Conservation (phyloP, 2,888 invertebrate species). For the Euproctis similis region DNA sequence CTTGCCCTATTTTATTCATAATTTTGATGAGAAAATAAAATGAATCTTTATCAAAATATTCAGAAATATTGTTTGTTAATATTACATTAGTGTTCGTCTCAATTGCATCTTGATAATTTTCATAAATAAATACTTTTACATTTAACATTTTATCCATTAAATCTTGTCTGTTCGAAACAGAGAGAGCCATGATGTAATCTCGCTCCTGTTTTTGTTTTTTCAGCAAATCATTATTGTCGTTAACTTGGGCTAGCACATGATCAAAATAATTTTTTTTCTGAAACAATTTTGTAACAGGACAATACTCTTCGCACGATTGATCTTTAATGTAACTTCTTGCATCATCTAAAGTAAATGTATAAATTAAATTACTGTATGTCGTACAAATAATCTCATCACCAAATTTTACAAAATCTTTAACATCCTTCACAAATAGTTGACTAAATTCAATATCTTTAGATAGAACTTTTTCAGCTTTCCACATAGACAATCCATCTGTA, state of each 20-base stretch:
- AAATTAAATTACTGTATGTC: constrained; percentile 46
- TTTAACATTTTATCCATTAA: constrained; percentile 41
- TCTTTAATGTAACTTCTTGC: constrained; percentile 28
- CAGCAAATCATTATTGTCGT: constrained; percentile 35
- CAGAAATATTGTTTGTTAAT: constrained; percentile 37
- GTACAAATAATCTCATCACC: constrained; percentile 48
- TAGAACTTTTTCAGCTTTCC: constrained; percentile 43
- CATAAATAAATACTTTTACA: constrained; percentile 34
- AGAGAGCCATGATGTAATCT: constrained; percentile 43
- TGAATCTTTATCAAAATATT: constrained; percentile 39
- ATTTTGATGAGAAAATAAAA: constrained; percentile 42
- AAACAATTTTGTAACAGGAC: constrained; percentile 37
- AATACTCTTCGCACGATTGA: constrained; percentile 28
- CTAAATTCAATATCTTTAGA: constrained; percentile 30
- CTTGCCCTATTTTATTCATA: constrained; percentile 26
- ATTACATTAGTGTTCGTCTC: constrained; percentile 28
- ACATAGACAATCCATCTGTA: constrained; percentile 50
- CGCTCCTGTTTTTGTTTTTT: constrained; percentile 39
- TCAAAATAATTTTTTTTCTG: constrained; percentile 41
- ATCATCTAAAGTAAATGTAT: constrained; percentile 39
- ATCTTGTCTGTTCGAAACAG: constrained; percentile 50
- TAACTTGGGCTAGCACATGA: constrained; percentile 38
- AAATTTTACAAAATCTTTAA: constrained; percentile 44
- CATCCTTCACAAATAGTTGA: constrained; percentile 40
- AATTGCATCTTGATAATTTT: constrained; percentile 44